Conservation (phyloP, 2,888 invertebrate species). For the Acronicta leporina region DNA sequence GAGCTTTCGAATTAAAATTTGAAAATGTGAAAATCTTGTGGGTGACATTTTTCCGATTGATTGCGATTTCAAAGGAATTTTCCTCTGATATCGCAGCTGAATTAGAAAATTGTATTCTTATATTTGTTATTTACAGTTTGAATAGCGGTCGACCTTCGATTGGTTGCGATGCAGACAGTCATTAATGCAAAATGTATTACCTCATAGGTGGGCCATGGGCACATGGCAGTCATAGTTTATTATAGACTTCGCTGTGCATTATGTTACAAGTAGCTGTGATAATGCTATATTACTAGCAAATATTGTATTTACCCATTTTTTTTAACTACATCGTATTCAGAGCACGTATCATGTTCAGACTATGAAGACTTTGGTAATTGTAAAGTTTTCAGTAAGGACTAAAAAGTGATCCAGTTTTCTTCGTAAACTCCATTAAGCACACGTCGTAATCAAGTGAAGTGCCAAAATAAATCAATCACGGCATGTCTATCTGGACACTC, state of each 20-base stretch:
- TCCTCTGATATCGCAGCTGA: no score
- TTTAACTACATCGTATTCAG: background rate
- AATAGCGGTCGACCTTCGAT: slow-evolving; percentile 39
- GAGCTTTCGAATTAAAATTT: no score
- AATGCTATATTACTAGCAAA: slow-evolving; percentile 12
- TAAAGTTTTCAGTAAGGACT: background rate
- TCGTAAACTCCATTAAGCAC: slow-evolving; percentile 24
- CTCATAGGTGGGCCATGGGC: slow-evolving; percentile 42
- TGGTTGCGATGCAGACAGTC: slow-evolving; percentile 32
- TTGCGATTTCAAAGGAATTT: no score
- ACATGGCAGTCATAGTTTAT: slow-evolving; percentile 40
- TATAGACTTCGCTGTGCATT: slow-evolving; percentile 23
- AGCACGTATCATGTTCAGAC: background rate
- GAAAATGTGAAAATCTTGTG: no score
- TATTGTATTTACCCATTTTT: background rate
- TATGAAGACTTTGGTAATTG: background rate
- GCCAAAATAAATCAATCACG: slow-evolving; percentile 45
- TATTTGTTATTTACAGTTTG: slow-evolving; percentile 2
- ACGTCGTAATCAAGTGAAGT: slow-evolving; percentile 23
- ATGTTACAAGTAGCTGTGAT: background rate
- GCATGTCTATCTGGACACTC: slow-evolving; percentile 31
- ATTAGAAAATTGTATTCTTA: background rate
- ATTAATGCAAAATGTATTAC: slow-evolving; percentile 36
- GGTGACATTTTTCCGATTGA: no score
- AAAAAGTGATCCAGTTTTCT: background rate